Conservation (phyloP, 2,888 invertebrate species). For the Hirtodrosophila histrioides region DNA sequence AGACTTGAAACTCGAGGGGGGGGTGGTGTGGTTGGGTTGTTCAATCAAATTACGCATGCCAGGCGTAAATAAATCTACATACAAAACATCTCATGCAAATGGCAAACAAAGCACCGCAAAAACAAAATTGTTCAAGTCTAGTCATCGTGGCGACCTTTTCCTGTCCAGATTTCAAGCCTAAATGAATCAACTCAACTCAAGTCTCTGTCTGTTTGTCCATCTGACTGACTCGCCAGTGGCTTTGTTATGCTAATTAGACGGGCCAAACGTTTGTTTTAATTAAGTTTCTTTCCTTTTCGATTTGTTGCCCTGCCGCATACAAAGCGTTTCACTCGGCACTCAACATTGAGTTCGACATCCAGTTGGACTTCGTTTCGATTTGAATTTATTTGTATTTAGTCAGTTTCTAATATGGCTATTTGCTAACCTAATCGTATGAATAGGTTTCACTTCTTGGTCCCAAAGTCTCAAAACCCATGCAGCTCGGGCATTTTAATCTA, state of each 20-base stretch:
- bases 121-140: slow-evolving; percentile 45
- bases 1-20: too few species aligned
- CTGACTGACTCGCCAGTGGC: slow-evolving; percentile 56
- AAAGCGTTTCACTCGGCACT: slow-evolving; percentile 54
- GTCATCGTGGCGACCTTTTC: slow-evolving; percentile 51
- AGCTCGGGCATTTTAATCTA: slow-evolving; percentile 49
- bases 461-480: slow-evolving; percentile 7
- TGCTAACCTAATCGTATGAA: background rate
- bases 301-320: slow-evolving; percentile 59
- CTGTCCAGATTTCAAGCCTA: slow-evolving; percentile 35
- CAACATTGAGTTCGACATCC: background rate
- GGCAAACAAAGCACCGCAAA: slow-evolving; percentile 41
- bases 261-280: slow-evolving; percentile 78
- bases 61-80: slow-evolving; percentile 65
- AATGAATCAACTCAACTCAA: slow-evolving; percentile 38
- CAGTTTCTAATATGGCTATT: background rate
- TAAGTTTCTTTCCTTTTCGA: slow-evolving; percentile 44
- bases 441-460: slow-evolving; percentile 42
- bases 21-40: too few species aligned
- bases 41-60: slow-evolving; percentile 73
- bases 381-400: slow-evolving; percentile 48
- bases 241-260: slow-evolving; percentile 76
- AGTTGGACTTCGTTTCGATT: slow-evolving; percentile 47
- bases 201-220: slow-evolving; percentile 12
- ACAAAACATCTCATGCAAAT: slow-evolving; percentile 49